A percentile compares a stretch with the other conserved stretches of the same genome.
phyloP scores from a whole-genome alignment of 92 coral and sea anemone genomes.

The Nematostella vectensis region DNA sequence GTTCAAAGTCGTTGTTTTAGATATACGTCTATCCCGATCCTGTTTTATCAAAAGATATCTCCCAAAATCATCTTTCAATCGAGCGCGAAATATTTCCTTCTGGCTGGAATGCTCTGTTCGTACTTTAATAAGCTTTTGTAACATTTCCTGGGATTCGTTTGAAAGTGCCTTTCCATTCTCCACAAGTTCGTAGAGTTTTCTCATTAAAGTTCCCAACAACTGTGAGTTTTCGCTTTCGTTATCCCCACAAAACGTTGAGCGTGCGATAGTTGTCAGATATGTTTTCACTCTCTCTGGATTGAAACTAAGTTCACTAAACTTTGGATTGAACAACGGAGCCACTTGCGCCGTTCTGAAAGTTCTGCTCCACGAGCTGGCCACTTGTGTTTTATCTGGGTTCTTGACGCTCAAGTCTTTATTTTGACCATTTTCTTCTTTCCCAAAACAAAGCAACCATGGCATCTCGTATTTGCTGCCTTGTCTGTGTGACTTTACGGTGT shows the following conservation, averaged over 20 bases:
- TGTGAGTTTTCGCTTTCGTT: not conserved
- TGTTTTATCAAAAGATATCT: not conserved
- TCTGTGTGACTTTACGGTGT: too few relatives aligned
- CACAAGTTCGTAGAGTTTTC: slow-evolving; percentile 19
- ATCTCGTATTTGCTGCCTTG: not conserved
- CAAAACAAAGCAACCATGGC: slow-evolving; percentile 8
- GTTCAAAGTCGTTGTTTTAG: not conserved
- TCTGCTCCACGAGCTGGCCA: too few relatives aligned
- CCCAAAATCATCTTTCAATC: not conserved
- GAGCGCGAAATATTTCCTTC: not conserved
- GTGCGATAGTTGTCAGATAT: slow-evolving; percentile 21
- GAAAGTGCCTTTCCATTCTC: slow-evolving; percentile 31
- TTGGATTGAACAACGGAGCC: not conserved
- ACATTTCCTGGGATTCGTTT: slow-evolving; percentile 13
- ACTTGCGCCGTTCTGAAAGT: too few relatives aligned
- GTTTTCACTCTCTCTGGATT: slow-evolving; percentile 3
- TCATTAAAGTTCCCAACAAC: slow-evolving; percentile 23
- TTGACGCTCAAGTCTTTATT: not conserved
- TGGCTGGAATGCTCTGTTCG: slow-evolving; percentile 6
- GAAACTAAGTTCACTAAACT: not conserved
- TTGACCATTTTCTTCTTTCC: not conserved
- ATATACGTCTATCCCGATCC: not conserved
- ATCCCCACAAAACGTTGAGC: slow-evolving; percentile 24
- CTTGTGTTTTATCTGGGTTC: too few relatives aligned
- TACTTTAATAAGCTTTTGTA: slow-evolving; percentile 23